phyloP scores from a whole-genome alignment of 2,888 invertebrate genomes.

The Mycalesis mineus region DNA sequence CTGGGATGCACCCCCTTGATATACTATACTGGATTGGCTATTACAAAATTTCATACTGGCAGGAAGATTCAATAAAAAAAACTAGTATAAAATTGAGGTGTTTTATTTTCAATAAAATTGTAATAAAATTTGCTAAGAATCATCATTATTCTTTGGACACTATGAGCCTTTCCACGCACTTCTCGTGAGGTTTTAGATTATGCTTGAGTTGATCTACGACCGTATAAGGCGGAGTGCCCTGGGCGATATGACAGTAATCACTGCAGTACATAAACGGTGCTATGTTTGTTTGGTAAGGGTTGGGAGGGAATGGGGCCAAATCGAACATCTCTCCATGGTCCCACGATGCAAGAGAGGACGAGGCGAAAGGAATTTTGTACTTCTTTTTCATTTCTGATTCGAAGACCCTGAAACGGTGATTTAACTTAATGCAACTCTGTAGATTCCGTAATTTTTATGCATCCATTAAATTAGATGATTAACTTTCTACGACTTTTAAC shows the following conservation, averaged over 20 bases:
- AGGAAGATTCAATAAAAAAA: not conserved
- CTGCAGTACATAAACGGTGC: slow-evolving; percentile 73
- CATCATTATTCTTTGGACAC: slow-evolving; percentile 54
- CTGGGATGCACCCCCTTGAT: too few species aligned
- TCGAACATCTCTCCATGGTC: slow-evolving; percentile 58
- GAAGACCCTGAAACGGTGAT: slow-evolving; percentile 49
- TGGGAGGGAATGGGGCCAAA: slow-evolving; percentile 61
- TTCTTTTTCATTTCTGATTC: slow-evolving; percentile 61
- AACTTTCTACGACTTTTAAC: too few species aligned
- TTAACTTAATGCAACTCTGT: not conserved
- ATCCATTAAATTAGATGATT: too few species aligned
- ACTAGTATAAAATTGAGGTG: not conserved
- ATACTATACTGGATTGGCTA: too few species aligned
- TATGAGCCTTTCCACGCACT: slow-evolving; percentile 30
- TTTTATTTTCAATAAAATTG: too few species aligned
- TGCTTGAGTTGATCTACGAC: slow-evolving; percentile 59
- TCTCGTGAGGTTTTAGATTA: slow-evolving; percentile 42
- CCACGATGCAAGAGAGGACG: slow-evolving; percentile 55
- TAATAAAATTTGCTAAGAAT: not conserved
- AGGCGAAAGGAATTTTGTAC: slow-evolving; percentile 54
- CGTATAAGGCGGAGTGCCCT: slow-evolving; percentile 57
- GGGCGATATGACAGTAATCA: slow-evolving; percentile 65
- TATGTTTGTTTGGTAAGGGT: slow-evolving; percentile 65
- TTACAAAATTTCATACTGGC: too few species aligned
- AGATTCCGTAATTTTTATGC: too few species aligned